A percentile compares a stretch with the other conserved stretches of the same genome.
Evolutionary conservation across 2,888 invertebrate species (phyloP).

Genomic region (Eristalinus aeneus): DNA sequence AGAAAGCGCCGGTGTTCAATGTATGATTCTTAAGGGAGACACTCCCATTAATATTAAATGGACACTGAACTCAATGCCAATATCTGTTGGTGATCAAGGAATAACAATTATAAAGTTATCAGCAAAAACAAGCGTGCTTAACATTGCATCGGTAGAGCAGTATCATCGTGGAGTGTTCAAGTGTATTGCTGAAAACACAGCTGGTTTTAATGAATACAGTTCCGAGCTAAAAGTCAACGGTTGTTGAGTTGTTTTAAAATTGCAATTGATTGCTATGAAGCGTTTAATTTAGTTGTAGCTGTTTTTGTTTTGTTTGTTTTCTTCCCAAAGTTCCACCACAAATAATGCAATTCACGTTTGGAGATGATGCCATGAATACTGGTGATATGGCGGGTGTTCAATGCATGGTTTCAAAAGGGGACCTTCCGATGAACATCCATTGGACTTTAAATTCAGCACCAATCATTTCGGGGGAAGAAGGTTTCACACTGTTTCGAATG

Average conservation of each 20-base stretch:
- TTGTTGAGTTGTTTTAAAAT: constrained; percentile 74
- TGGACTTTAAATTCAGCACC: constrained; percentile 85
- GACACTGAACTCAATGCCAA: constrained; percentile 82
- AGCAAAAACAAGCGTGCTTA: constrained; percentile 85
- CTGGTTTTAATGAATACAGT: constrained; percentile 85
- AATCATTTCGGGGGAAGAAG: constrained; percentile 85
- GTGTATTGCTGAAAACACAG: constrained; percentile 87
- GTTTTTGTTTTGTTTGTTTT: constrained; percentile 14
- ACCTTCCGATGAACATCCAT: constrained; percentile 87
- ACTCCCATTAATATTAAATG: constrained; percentile 89
- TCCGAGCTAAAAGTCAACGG: constrained; percentile 88
- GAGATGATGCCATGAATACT: constrained; percentile 83
- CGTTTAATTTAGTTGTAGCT: not conserved
- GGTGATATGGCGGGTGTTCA: constrained; percentile 85
- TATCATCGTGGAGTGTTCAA: constrained; percentile 88
- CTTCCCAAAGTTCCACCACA: constrained; percentile 81
- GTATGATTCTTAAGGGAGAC: constrained; percentile 89
- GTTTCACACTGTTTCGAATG: constrained; percentile 82
- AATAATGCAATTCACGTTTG: constrained; percentile 82
- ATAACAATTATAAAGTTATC: constrained; percentile 82
- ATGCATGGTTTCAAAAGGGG: constrained; percentile 87
- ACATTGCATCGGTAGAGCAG: constrained; percentile 85
- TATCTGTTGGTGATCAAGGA: constrained; percentile 82
- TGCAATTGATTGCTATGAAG: constrained; percentile 8
- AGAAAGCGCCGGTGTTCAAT: constrained; percentile 86